Percentiles rank a stretch among this genome's conserved stretches.
Conservation (phyloP, 2,797 vertebrate genomes). For the Paedocypris micromegethes region DNA sequence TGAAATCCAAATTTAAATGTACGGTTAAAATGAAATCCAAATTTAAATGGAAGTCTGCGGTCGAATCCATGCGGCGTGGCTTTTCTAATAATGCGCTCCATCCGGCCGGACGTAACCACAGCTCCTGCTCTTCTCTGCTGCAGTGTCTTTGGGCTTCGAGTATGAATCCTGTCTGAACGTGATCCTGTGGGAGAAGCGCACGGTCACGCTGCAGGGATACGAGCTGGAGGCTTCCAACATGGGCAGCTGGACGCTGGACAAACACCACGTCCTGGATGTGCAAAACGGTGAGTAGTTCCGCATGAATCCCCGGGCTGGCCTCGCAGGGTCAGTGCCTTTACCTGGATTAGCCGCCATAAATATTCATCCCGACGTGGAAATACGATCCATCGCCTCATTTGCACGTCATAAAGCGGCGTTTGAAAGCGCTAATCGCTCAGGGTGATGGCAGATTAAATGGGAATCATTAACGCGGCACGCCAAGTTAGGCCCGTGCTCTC, state of each 20-base stretch:
- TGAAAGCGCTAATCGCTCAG: slow-evolving; percentile 77
- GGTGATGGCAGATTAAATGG: slow-evolving; percentile 84
- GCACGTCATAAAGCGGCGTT: slow-evolving; percentile 74
- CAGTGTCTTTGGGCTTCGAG: slow-evolving; percentile 98
- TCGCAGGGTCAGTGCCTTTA: slow-evolving; percentile 28
- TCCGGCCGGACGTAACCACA: too few relatives aligned
- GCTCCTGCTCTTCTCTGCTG: slow-evolving; percentile 41
- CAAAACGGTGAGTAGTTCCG: slow-evolving; percentile 79
- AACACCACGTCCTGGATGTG: slow-evolving; percentile 89
- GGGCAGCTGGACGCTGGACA: slow-evolving; percentile 94
- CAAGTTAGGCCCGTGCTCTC: slow-evolving; percentile 46
- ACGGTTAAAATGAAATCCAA: too few relatives aligned
- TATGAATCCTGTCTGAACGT: slow-evolving; percentile 95
- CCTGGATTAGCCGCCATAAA: slow-evolving; percentile 30
- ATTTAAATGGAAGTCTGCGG: too few relatives aligned
- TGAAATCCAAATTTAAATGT: too few relatives aligned
- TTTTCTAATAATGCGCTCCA: not conserved
- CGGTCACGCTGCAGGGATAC: slow-evolving; percentile 86
- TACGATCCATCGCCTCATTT: slow-evolving; percentile 71
- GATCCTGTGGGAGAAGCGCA: slow-evolving; percentile 95
- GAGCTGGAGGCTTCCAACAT: slow-evolving; percentile 93
- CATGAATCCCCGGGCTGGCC: not conserved
- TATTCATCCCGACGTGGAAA: slow-evolving; percentile 59
- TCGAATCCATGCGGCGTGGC: too few relatives aligned
- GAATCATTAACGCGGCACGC: slow-evolving; percentile 62